Conservation (phyloP, 2,888 invertebrate genomes). For the Spodoptera exigua region DNA sequence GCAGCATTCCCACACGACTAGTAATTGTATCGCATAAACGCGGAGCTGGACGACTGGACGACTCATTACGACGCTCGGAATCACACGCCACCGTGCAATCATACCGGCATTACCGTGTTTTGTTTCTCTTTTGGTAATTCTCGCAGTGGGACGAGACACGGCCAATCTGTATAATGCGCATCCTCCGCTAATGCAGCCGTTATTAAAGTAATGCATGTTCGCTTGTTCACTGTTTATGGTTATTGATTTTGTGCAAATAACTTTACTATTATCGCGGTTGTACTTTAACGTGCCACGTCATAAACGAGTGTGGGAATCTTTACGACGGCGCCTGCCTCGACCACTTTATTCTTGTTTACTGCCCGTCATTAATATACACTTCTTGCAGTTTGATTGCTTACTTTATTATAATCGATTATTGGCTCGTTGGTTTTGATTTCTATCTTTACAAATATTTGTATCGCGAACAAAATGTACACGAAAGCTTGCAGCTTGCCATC, state of each 20-base stretch:
- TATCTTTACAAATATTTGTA: no score
- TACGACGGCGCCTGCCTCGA: neutral
- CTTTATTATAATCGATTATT: no score
- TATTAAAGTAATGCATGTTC: constrained; percentile 22
- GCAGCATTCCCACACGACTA: constrained; percentile 18
- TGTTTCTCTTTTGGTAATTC: constrained; percentile 34
- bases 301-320: constrained; percentile 10
- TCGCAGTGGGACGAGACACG: neutral
- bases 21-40: constrained; percentile 27
- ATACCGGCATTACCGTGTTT: constrained; percentile 25
- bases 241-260: constrained; percentile 23
- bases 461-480: no score
- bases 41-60: neutral
- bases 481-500: no score
- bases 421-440: no score
- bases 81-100: constrained; percentile 27
- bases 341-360: no score
- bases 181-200: neutral
- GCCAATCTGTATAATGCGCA: constrained; percentile 22
- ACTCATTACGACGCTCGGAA: constrained; percentile 21
- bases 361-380: no score
- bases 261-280: constrained; percentile 10
- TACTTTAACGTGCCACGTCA: neutral
- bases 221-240: constrained; percentile 23
- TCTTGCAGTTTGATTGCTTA: no score